These are phyloP conservation scores for Rhinogobio ventralis DNA, from an alignment of 2,797 vertebrate genomes.

Conservation along the genomic window DNA sequence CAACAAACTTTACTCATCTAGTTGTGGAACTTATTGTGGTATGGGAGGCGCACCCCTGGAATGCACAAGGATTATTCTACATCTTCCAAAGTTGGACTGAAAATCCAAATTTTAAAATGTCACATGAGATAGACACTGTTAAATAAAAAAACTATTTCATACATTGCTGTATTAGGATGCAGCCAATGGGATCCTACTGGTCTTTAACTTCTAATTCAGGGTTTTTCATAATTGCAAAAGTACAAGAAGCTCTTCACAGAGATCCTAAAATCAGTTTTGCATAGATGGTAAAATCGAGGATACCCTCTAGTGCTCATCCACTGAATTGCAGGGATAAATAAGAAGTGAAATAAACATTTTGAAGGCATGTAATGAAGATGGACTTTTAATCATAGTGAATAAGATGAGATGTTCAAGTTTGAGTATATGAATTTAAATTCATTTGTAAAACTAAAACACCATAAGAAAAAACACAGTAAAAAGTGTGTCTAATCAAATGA, in stretches of 20 bases:
- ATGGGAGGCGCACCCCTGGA: neutral
- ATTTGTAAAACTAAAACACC: neutral
- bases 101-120: neutral
- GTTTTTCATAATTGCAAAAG: neutral
- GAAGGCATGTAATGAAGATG: neutral
- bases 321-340: neutral
- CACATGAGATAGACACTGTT: neutral
- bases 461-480: neutral
- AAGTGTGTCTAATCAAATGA: neutral
- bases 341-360: neutral
- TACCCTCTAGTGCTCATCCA: slow-evolving; percentile 52
- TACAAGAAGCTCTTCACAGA: neutral
- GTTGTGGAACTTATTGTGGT: no score
- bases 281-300: neutral
- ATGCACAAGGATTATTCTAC: neutral
- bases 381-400: neutral
- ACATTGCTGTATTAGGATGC: neutral
- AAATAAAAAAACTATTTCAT: neutral
- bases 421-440: neutral
- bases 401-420: neutral
- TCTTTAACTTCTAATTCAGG: neutral
- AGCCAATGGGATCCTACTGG: neutral
- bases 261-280: neutral
- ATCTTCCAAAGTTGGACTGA: neutral
- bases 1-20: no score